phyloP scores from a whole-genome alignment of 1,140 invertebrate genomes.

The Megalopta genalis region DNA sequence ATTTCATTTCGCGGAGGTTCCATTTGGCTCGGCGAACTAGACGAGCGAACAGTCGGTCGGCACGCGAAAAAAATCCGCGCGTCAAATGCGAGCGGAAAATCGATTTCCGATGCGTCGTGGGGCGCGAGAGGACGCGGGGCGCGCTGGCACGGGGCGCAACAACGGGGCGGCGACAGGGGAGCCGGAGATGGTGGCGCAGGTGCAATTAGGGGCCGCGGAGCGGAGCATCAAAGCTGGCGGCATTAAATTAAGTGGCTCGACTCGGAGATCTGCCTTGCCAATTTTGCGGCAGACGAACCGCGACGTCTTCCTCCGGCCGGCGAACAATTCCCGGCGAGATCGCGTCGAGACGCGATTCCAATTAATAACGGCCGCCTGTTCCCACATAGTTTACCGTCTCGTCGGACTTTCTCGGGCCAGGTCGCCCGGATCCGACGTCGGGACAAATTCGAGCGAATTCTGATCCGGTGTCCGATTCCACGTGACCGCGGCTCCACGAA shows the following conservation, averaged over 20 bases:
- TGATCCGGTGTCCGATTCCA: not conserved
- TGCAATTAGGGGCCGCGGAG: not conserved
- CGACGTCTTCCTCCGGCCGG: not conserved
- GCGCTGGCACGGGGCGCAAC: too few species aligned
- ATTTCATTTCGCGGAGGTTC: not conserved
- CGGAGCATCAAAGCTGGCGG: slow-evolving; percentile 31
- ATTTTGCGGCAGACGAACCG: slow-evolving; percentile 49
- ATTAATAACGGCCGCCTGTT: slow-evolving; percentile 12
- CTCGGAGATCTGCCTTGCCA: slow-evolving; percentile 60
- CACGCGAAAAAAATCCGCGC: not conserved
- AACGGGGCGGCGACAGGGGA: not conserved
- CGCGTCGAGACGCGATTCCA: not conserved
- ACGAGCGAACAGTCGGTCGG: not conserved
- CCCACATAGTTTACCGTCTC: not conserved
- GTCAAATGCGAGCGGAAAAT: not conserved
- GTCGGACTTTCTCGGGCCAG: not conserved
- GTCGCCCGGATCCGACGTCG: not conserved
- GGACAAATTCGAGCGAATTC: not conserved
- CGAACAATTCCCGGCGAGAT: slow-evolving; percentile 4
- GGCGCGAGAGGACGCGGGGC: too few species aligned
- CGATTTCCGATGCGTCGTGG: not conserved
- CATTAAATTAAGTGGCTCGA: slow-evolving; percentile 68
- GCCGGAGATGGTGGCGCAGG: not conserved
- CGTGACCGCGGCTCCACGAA: too few species aligned
- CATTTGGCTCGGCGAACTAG: not conserved